Evolutionary conservation across 2,888 invertebrate species (phyloP).

Genomic region (Sminthurinus aureus): DNA sequence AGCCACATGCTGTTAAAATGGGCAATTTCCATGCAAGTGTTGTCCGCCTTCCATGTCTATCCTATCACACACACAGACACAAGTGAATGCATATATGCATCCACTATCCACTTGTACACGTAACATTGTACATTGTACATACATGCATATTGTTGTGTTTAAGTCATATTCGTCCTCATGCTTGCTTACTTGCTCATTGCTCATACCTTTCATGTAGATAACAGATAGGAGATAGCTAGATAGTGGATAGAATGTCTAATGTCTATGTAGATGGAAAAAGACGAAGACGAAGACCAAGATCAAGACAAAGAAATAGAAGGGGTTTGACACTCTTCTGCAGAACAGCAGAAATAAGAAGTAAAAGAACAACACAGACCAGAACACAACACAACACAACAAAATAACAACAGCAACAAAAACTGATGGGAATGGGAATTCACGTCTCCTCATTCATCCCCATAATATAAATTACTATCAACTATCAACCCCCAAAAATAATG

Average conservation of each 20-base stretch:
- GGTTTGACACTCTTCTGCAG: constrained; percentile 44
- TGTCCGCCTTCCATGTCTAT: constrained; percentile 55
- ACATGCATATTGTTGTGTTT: neutral
- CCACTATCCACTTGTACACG: neutral
- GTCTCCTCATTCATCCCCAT: constrained; percentile 47
- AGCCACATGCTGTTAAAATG: constrained; percentile 60
- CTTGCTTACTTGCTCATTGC: neutral
- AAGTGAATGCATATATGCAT: neutral
- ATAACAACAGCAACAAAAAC: constrained; percentile 18
- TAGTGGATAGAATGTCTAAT: too few species aligned
- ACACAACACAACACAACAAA: neutral
- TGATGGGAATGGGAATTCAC: constrained; percentile 32
- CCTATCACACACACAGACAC: neutral
- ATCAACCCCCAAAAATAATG: constrained; percentile 49
- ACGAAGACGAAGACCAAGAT: too few species aligned
- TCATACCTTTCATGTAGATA: neutral
- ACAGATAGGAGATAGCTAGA: too few species aligned
- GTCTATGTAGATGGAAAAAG: too few species aligned
- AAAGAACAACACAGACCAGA: neutral
- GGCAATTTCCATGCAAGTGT: constrained; percentile 61
- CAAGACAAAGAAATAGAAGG: constrained; percentile 22
- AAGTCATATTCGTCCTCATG: constrained; percentile 16
- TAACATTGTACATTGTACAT: neutral
- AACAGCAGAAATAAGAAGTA: too few species aligned
- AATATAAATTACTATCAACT: constrained; percentile 37